Evolutionary conservation across 37 sponge, comb jelly and placozoan genomes (phyloP).

Genomic region (Halisarca cf. caerulea): DNA sequence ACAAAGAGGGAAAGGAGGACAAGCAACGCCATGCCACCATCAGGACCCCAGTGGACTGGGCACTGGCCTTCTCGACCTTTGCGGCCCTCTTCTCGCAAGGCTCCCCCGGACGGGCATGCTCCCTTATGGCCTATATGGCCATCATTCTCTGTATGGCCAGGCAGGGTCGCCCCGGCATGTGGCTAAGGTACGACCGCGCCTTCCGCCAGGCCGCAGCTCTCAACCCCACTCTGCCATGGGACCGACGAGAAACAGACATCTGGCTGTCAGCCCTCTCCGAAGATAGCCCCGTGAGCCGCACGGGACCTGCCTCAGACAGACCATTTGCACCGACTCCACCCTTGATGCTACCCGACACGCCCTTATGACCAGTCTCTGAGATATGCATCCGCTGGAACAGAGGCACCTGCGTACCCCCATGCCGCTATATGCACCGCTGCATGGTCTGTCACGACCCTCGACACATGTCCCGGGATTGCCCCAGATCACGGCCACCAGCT

Average conservation of each 20-base stretch:
- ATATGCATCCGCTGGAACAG: constrained; percentile 3
- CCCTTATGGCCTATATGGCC: not conserved
- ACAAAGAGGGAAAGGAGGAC: not conserved
- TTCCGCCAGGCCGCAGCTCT: constrained; percentile 4
- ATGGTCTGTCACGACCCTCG: not conserved
- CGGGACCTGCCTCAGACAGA: not conserved
- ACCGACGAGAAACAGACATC: not conserved
- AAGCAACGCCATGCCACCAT: not conserved
- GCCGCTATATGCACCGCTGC: not conserved
- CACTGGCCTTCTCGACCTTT: not conserved
- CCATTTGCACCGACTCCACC: not conserved
- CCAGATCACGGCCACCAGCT: not conserved
- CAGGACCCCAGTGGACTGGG: constrained; percentile 9
- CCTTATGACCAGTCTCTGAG: not conserved
- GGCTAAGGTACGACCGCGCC: not conserved
- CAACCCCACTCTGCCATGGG: not conserved
- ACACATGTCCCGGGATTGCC: not conserved
- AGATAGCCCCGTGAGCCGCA: too few species aligned
- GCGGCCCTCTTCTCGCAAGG: not conserved
- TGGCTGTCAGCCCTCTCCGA: constrained; percentile 1
- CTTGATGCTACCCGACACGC: not conserved
- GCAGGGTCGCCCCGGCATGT: not conserved
- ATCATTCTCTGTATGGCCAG: not conserved
- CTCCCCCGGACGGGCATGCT: not conserved
- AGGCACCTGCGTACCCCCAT: not conserved